Conservation (phyloP, 92 coral and sea anemone species). For the Palythoa heliodiscus region DNA sequence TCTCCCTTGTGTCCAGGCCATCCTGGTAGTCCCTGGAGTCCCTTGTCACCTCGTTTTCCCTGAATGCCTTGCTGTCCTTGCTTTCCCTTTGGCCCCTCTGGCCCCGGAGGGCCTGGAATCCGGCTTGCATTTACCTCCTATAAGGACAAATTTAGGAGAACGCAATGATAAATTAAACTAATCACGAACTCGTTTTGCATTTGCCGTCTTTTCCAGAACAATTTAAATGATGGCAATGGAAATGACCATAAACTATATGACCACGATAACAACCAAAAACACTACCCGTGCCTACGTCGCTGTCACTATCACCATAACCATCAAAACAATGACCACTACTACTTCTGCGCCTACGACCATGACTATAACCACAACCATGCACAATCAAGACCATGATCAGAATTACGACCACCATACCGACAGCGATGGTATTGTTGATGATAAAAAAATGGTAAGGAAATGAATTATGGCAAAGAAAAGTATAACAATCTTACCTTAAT, state of each 20-base stretch:
- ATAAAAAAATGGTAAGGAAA: not conserved
- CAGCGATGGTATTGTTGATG: no score
- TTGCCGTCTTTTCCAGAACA: not conserved
- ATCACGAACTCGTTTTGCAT: not conserved
- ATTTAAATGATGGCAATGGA: no score
- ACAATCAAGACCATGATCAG: no score
- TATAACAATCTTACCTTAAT: not conserved
- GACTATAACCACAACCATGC: no score
- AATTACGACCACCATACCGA: no score
- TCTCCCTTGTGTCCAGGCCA: not conserved
- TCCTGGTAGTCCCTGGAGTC: conserved; percentile 10
- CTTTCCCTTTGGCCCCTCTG: conserved; percentile 28
- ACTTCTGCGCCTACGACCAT: no score
- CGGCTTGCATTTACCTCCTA: conserved; percentile 24
- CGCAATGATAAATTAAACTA: not conserved
- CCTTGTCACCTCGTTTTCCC: conserved; percentile 11
- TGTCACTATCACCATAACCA: no score
- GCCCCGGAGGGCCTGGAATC: conserved; percentile 14
- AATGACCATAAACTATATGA: no score
- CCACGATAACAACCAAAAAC: no score
- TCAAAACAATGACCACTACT: no score
- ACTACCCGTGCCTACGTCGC: no score
- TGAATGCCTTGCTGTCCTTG: conserved; percentile 20
- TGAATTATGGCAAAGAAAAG: not conserved
- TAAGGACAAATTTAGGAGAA: not conserved